Base-by-base conservation (phyloP, 2,113 vertebrate species). In the Tamias sibiricus region DNA sequence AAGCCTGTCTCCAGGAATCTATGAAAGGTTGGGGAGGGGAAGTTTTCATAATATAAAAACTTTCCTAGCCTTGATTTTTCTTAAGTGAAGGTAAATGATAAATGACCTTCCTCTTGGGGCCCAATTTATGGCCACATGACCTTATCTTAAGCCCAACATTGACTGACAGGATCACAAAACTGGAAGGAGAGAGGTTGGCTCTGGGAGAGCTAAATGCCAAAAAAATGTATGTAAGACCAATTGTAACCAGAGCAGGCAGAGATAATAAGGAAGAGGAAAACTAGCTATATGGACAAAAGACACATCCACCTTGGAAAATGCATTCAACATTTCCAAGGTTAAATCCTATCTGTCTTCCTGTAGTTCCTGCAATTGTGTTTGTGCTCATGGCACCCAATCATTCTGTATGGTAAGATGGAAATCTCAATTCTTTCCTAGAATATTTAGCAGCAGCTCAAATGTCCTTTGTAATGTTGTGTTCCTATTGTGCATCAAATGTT, bases 41-140 rank as follows among this genome's bases (percentile, higher is more conserved):
- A 69, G 47, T 83, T 93, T 69, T 57, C n/a, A 32, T 79, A 87
- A 94, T 54, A 80, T n/a, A 94, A 87, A 89, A 69, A 82, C 30
- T 26, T 92, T 95, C 81, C n/a, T 32, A 94, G n/a, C 22, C n/a
- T 88, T 80, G 40, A 79, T 80, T 92, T 57, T 90, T 95, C 32
- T 96, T 37, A 95, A 90, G 64, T 64, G 49, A 90, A 95, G 64
- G 37, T 95, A 49, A 92, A n/a, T 87, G 76, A 79, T 97, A 96
- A 97, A 81, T 94, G 64, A 92, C 28, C 62, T 95, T 22, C 87
- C n/a, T 92, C 35, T 79, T 68, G 88, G 52, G 57, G 28, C 40
- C 71, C 85, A 96, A 95, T 95, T 80, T 92, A 64, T 79, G 62
- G 44, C 76, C 85, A 95, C 0, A 3, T 94, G 81, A 49, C n/a